Evolutionary conservation across 2,113 vertebrate genomes (phyloP).

Genomic region (Percopsis transmontana): DNA sequence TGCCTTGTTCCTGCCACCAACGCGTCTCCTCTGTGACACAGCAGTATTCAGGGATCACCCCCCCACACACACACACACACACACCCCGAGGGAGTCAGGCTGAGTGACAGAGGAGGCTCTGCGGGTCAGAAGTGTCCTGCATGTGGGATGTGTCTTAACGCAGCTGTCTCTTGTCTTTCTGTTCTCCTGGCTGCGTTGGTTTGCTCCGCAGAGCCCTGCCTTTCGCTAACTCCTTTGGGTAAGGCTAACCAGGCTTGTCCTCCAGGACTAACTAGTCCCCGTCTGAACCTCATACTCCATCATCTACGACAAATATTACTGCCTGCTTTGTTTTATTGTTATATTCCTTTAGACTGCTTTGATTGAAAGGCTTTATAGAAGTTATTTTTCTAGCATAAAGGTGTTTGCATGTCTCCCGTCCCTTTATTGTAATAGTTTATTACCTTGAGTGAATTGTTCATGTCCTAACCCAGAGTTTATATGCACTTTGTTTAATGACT

Average conservation of each 20-base stretch:
- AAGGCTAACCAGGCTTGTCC: constrained; percentile 68
- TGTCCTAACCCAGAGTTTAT: background rate
- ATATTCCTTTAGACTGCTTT: background rate
- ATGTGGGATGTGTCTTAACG: background rate
- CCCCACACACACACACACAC: too few species aligned
- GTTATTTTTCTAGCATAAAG: background rate
- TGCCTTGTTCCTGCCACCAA: too few species aligned
- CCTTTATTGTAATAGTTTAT: background rate
- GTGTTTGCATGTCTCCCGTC: background rate
- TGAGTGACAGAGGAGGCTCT: too few species aligned
- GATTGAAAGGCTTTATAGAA: background rate
- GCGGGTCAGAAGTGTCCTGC: background rate
- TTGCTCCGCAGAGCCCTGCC: constrained; percentile 88
- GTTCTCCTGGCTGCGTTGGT: constrained; percentile 71
- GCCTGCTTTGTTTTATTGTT: background rate
- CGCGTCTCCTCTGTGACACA: too few species aligned
- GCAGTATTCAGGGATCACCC: too few species aligned
- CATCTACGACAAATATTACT: background rate
- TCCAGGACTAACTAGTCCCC: background rate
- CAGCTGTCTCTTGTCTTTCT: constrained; percentile 38
- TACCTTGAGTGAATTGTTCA: background rate
- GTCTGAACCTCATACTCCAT: background rate
- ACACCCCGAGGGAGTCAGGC: too few species aligned
- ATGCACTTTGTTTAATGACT: background rate
- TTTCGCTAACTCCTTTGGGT: constrained; percentile 97